Conservation (phyloP, 2,797 vertebrate species). For the Esox lucius region DNA sequence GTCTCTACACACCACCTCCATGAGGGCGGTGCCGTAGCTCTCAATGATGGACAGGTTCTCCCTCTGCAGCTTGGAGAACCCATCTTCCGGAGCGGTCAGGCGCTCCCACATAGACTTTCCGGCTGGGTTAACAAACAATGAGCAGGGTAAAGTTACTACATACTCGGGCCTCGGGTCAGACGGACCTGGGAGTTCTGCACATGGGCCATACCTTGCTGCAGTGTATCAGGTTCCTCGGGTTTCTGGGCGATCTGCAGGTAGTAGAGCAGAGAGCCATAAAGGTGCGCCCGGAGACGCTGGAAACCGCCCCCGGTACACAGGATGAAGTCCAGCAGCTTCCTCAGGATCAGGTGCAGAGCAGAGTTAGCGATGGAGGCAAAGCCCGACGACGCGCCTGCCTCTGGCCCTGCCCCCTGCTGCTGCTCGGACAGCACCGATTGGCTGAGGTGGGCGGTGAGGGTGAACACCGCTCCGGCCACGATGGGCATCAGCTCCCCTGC, state of each 20-base stretch:
- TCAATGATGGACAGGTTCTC: constrained; percentile 95
- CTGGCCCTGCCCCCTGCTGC: constrained; percentile 80
- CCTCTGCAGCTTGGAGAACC: constrained; percentile 92
- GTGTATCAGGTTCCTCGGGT: constrained; percentile 94
- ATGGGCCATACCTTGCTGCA: constrained; percentile 84
- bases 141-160: background rate
- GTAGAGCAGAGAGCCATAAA: constrained; percentile 94
- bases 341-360: constrained; percentile 92
- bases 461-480: constrained; percentile 94
- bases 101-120: constrained; percentile 95
- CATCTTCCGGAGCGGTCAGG: constrained; percentile 94
- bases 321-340: constrained; percentile 95
- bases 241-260: constrained; percentile 97
- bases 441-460: constrained; percentile 92
- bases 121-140: constrained; percentile 57
- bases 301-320: constrained; percentile 97
- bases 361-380: constrained; percentile 95
- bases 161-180: too few relatives aligned
- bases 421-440: constrained; percentile 92
- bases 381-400: constrained; percentile 73
- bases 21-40: constrained; percentile 92
- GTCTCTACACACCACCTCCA: constrained; percentile 97
- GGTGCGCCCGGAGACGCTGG: constrained; percentile 91
- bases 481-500: constrained; percentile 95
- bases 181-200: too few relatives aligned